Evolutionary conservation across 2,888 invertebrate species (phyloP).

Genomic region (Dastarcus helophoroides): DNA sequence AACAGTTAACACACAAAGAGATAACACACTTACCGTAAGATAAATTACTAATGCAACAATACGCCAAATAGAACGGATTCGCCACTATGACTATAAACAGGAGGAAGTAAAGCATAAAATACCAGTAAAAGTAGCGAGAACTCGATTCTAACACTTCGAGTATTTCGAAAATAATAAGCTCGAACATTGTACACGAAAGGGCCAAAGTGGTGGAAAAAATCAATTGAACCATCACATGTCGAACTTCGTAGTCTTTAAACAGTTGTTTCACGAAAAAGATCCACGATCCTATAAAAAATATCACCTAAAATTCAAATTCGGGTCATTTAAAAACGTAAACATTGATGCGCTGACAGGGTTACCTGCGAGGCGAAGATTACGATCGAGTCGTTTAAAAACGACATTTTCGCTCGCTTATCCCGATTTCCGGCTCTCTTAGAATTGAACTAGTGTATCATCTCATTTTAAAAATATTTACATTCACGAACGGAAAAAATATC

Average conservation of each 20-base stretch:
- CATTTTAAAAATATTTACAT: no score
- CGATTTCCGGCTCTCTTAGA: no score
- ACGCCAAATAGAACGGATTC: conserved; percentile 94
- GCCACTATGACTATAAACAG: conserved; percentile 90
- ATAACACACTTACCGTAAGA: conserved; percentile 55
- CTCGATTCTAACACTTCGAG: conserved; percentile 84
- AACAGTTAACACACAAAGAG: neutral
- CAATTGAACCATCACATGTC: conserved; percentile 85
- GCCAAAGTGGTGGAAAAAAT: conserved; percentile 95
- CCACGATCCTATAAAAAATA: conserved; percentile 96
- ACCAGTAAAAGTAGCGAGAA: conserved; percentile 92
- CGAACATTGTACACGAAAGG: conserved; percentile 97
- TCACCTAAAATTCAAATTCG: conserved; percentile 46
- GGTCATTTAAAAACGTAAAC: neutral
- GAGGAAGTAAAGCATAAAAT: conserved; percentile 78
- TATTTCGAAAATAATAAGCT: conserved; percentile 98
- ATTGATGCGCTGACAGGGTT: conserved; percentile 3
- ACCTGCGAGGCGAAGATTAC: conserved; percentile 63
- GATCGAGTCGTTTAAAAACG: conserved; percentile 71
- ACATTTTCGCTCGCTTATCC: no score
- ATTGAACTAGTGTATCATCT: no score
- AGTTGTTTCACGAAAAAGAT: conserved; percentile 96
- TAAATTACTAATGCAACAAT: conserved; percentile 84
- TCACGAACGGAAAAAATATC: no score
- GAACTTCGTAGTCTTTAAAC: conserved; percentile 95